Percentiles rank a stretch among this genome's conserved stretches.
Conservation (phyloP, 2,888 invertebrate genomes). For the Chamaedrilus cognettii region DNA sequence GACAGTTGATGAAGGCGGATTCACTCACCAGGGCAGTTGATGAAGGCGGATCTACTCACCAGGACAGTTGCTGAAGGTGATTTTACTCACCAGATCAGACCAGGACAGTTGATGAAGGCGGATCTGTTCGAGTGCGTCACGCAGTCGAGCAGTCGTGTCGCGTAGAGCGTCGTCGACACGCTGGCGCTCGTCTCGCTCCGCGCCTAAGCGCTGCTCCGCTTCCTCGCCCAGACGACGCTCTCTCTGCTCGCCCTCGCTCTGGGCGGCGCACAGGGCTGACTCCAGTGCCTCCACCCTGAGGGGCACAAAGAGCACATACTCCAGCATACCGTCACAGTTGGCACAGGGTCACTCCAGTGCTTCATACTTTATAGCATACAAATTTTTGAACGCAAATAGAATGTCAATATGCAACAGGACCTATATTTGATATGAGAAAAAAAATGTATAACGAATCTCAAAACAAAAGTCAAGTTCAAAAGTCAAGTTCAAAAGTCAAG, state of each 20-base stretch:
- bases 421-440: no score
- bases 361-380: no score
- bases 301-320: no score
- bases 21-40: conserved; percentile 11
- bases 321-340: no score
- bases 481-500: no score
- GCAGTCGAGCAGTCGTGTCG: background rate
- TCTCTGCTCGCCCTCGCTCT: background rate
- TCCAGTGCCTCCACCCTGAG: background rate
- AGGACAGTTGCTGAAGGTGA: no score
- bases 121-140: conserved; percentile 8
- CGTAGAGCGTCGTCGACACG: conserved; percentile 5
- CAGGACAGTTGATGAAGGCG: conserved; percentile 11
- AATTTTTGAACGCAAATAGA: no score
- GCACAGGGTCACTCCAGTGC: no score
- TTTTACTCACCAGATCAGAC: conserved; percentile 12
- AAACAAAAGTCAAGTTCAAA: no score
- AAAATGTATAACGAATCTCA: no score
- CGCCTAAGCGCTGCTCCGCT: conserved; percentile 6
- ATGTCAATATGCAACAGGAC: no score
- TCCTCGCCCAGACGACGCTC: background rate
- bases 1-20: background rate
- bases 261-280: background rate
- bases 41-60: no score
- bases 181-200: conserved; percentile 10